Base-by-base conservation (phyloP, 2,797 vertebrate species). In the Intellagama lesueurii region DNA sequence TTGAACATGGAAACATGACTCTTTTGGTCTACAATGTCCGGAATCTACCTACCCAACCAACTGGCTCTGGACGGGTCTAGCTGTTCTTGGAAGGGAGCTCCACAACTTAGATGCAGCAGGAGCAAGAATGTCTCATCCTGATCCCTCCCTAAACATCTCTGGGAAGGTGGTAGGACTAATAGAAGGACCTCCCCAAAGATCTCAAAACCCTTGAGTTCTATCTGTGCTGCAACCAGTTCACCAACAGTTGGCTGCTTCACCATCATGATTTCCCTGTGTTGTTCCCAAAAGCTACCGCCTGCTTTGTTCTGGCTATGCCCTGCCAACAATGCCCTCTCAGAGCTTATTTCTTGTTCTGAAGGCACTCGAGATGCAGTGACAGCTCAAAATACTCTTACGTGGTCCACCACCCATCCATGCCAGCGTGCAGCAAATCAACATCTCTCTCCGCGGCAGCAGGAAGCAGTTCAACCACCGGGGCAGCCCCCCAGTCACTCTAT, bases 381-480 rank as follows among this genome's bases (percentile, higher is more conserved):
- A 0, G 0, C 24, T 9, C 9, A 70, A 72, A 83, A 83, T 35
- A 86, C 72, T 86, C 82, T 40, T 89, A 87, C 89, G 66, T 85
- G 88, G 86, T 28, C 73, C 87, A 83, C 28, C 79, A 88, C n/a
- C 88, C 92, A 91, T 92, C 90, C 92, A 91, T 91, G 92, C 47
- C 19, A 90, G 90, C 24, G 60, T 87, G 85, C 86, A 87, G 77
- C 80, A 94, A 93, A 94, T 90, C 87, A 86, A 85, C 89, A 91
- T 94, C 91, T 89, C 89, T 90, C 94, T 24, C 91, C 91, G 91
- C 5, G 91, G 90, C 22, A 94, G 79, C 73, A 86, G 83, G 14
- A 81, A 91, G 89, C 88, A 92, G 68, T 0, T 90, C 1, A 85
- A 90, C 92, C 92, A 79, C 87, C 8, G 70, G 92, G 95, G 91